Conservation (phyloP, 2,113 vertebrate genomes). For the Charina bottae region DNA sequence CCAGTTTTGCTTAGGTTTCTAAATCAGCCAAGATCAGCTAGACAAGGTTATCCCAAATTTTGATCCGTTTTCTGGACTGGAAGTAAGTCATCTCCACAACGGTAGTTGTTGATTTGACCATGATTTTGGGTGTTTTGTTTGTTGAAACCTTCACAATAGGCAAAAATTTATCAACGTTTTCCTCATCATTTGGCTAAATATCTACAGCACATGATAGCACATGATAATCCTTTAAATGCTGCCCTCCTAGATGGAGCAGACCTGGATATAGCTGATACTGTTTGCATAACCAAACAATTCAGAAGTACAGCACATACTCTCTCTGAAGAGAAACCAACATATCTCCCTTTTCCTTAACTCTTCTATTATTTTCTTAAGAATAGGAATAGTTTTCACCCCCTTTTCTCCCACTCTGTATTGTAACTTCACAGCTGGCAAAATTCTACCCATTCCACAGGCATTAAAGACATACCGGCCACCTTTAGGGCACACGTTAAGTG, state of each 20-base stretch:
- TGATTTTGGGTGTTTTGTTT: neutral
- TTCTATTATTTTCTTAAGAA: neutral
- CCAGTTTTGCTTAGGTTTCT: neutral
- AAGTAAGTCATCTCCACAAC: neutral
- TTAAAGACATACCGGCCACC: neutral
- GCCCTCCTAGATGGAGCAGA: neutral
- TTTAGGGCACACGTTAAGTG: neutral
- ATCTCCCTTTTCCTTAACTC: neutral
- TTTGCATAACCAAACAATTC: neutral
- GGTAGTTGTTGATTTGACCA: neutral
- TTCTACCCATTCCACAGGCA: neutral
- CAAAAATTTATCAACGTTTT: neutral
- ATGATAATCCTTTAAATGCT: neutral
- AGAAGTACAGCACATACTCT: neutral
- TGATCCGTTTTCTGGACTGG: neutral
- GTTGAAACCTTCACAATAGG: neutral
- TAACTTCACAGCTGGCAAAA: neutral
- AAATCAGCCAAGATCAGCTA: neutral
- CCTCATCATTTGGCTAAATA: neutral
- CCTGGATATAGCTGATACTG: neutral
- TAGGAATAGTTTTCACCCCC: neutral
- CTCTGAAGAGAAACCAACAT: neutral
- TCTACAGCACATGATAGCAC: neutral
- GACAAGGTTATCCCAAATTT: neutral
- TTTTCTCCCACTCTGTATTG: neutral